Evolutionary conservation across 2,113 vertebrate genomes (phyloP), one percentile per base, ranked within the genome.

Genomic region (Channa argus): DNA sequence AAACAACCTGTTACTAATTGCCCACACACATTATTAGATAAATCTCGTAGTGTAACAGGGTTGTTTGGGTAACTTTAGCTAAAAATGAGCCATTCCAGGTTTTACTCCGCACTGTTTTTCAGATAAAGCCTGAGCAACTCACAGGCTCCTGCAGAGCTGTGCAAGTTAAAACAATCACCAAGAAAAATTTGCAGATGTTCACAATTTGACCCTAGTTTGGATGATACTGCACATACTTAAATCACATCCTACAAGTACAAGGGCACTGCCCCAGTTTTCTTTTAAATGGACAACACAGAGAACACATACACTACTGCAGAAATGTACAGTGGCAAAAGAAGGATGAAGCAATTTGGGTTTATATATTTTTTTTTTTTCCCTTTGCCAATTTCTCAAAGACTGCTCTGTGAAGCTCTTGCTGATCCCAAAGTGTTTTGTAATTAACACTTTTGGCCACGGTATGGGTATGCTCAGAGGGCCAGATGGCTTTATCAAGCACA

Each of bases 211-310:
- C 75, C 60, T 10, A 47, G 50, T 75, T 86, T 78, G 71, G 43
- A 2, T 74, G 63, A 41, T 67, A 79, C 81, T 64, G 80, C 82
- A 84, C 74, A 72, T 44, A 82, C 63, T 0, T 5, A 65, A 86
- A 70, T 52, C n/a, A 70, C 50, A 79, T 86, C 84, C 70, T 55
- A 68, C 46, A 66, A 63, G 81, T 62, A 58, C 77, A 71, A 73
- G 86, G 81, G 86, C 77, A 60, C 79, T 76, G 83, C 86, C 83
- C 86, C 50, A 4, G 67, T 71, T 51, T 74, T 70, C 53, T 72
- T 82, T 83, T 54, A 65, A 79, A 86, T 37, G 52, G 67, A 88
- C 60, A 73, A 83, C 81, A 90, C 80, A 50, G 65, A 88, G 69
- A 60, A 68, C 80, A 88, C 74, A 82, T 52, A 59, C 4, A 86